These are phyloP conservation scores for Ctena decussata DNA, from an alignment of 2,888 invertebrate species.

Conservation along the genomic window DNA sequence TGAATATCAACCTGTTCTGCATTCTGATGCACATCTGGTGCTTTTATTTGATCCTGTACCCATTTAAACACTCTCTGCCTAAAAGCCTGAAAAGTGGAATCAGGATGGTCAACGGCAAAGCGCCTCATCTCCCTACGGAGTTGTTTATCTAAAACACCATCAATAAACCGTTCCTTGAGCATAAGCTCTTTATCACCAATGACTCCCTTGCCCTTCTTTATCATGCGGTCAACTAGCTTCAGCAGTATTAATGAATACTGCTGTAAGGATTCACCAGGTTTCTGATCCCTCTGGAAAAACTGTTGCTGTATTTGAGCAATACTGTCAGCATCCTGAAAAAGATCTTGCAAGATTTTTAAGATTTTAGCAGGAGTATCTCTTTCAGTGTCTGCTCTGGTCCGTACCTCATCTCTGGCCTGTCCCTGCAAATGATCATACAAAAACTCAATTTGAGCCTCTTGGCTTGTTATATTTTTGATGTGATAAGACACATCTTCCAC, in stretches of 20 bases:
- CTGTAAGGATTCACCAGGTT: slow-evolving; percentile 30
- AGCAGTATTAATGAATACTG: slow-evolving; percentile 30
- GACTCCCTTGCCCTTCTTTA: not conserved
- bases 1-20: too few relatives aligned
- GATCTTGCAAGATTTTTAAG: not conserved
- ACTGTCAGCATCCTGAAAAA: slow-evolving; percentile 31
- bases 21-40: not conserved
- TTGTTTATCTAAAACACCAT: slow-evolving; percentile 30
- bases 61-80: slow-evolving; percentile 23
- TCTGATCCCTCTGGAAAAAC: slow-evolving; percentile 33
- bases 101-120: slow-evolving; percentile 4
- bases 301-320: slow-evolving; percentile 34
- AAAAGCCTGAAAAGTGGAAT: slow-evolving; percentile 26
- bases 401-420: slow-evolving; percentile 26
- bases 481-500: slow-evolving; percentile 23
- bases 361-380: slow-evolving; percentile 25
- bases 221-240: slow-evolving; percentile 31
- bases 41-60: not conserved
- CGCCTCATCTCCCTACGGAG: slow-evolving; percentile 28
- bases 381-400: slow-evolving; percentile 3
- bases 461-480: slow-evolving; percentile 12
- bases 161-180: slow-evolving; percentile 31
- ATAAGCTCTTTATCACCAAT: slow-evolving; percentile 27
- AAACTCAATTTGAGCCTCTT: slow-evolving; percentile 29
- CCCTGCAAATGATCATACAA: slow-evolving; percentile 23